Percentiles rank a stretch among this genome's conserved stretches.
Conservation (phyloP, 2,888 invertebrate species). For the Danaus chrysippus region DNA sequence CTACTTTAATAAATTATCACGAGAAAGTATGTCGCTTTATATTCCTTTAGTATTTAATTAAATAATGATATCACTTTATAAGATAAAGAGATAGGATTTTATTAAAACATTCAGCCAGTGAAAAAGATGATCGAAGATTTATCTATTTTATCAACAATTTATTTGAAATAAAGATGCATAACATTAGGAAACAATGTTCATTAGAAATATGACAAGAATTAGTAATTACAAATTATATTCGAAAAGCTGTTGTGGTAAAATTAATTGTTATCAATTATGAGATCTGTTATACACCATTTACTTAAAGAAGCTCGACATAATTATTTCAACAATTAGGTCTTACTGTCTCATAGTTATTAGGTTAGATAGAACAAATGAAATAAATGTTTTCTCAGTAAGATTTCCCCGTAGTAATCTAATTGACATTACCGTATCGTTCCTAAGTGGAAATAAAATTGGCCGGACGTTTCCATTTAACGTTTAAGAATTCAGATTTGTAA, state of each 20-base stretch:
- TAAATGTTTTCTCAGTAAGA: constrained; percentile 25
- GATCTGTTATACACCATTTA: too few species aligned
- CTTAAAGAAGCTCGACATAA: too few species aligned
- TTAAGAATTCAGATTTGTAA: too few species aligned
- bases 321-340: neutral
- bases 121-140: constrained; percentile 63
- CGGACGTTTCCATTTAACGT: too few species aligned
- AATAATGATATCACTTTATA: too few species aligned
- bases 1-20: too few species aligned
- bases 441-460: constrained; percentile 4
- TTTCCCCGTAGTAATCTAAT: constrained; percentile 28
- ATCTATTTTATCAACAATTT: constrained; percentile 52
- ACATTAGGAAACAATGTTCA: too few species aligned
- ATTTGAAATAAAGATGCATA: constrained; percentile 25
- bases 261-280: neutral
- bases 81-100: constrained; percentile 43
- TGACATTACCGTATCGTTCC: constrained; percentile 9
- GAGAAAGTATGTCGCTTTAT: constrained; percentile 45
- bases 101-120: constrained; percentile 72
- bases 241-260: too few species aligned
- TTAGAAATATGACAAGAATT: too few species aligned
- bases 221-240: too few species aligned
- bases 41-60: too few species aligned
- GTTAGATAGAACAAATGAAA: neutral
- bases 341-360: constrained; percentile 1